Percentiles rank a stretch among this genome's conserved stretches.
Evolutionary conservation across 2,797 vertebrate genomes (phyloP).

Genomic region (Pseudochirops cupreus): DNA sequence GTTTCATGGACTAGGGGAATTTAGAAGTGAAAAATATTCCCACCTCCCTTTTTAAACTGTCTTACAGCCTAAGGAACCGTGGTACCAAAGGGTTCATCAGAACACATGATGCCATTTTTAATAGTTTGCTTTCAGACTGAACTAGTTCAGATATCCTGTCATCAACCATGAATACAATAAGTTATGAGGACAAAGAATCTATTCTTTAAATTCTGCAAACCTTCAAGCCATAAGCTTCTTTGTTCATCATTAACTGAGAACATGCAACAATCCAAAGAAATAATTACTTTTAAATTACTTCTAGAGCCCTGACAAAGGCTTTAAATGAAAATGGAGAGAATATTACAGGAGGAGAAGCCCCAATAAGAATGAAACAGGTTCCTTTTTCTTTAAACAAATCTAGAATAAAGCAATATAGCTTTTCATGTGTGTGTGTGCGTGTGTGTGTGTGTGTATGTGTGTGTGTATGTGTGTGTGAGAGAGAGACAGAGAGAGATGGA

Average conservation of each 20-base stretch:
- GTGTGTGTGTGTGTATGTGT: background rate
- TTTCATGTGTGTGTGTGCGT: background rate
- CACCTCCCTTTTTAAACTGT: background rate
- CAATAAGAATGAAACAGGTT: background rate
- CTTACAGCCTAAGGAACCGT: background rate
- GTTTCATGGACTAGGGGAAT: constrained; percentile 16
- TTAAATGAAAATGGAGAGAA: background rate
- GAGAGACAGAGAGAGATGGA: no score
- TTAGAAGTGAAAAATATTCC: constrained; percentile 3
- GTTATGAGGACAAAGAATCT: background rate
- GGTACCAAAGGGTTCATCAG: background rate
- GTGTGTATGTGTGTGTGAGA: background rate
- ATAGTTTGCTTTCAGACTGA: background rate
- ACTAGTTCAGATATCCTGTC: background rate
- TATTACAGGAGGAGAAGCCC: background rate
- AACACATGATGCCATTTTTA: background rate
- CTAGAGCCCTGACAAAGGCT: background rate
- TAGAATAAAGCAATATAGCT: no score
- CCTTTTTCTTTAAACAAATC: background rate
- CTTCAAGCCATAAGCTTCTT: constrained; percentile 27
- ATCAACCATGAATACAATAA: background rate
- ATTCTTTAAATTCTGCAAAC: constrained; percentile 7
- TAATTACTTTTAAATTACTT: constrained; percentile 25
- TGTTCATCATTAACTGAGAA: constrained; percentile 45
- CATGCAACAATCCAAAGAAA: constrained; percentile 22